A percentile compares a stretch with the other conserved stretches of the same genome.
Conservation (phyloP, 2,888 invertebrate genomes). For the Stenchaetothrips biformis region DNA sequence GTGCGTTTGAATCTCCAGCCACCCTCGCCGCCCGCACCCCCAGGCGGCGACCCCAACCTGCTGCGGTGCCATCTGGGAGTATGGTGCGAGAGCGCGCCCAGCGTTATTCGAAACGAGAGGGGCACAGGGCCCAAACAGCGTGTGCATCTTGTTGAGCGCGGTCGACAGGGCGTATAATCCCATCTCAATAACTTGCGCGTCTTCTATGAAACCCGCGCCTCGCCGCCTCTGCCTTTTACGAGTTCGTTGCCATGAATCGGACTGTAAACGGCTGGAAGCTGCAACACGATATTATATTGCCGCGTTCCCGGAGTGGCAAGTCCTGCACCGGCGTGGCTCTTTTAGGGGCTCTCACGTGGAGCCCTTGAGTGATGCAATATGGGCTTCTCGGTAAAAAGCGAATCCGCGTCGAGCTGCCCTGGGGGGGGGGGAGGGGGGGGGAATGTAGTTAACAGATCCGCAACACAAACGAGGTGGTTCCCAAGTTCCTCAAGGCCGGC, state of each 20-base stretch:
- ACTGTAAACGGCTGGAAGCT: constrained; percentile 8
- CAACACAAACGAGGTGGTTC: no score
- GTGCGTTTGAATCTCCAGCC: constrained; percentile 29
- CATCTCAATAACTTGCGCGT: neutral
- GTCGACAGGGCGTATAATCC: neutral
- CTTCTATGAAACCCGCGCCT: no score
- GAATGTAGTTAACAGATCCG: no score
- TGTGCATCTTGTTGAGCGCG: neutral
- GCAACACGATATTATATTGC: neutral
- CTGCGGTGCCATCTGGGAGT: constrained; percentile 2
- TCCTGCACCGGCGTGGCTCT: no score
- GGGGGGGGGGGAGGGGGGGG: no score
- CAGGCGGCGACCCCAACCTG: neutral
- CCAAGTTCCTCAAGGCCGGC: no score
- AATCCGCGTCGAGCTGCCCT: no score
- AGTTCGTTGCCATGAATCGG: constrained; percentile 8
- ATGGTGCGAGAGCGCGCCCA: neutral
- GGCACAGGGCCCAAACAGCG: neutral
- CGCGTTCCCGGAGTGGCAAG: neutral
- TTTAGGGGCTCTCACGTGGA: no score
- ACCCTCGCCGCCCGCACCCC: neutral
- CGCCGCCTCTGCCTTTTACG: neutral
- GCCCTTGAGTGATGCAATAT: no score
- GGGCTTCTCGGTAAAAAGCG: no score
- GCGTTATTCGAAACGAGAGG: neutral